phyloP scores from a whole-genome alignment of 2,888 invertebrate species.

The Sympetrum striolatum region DNA sequence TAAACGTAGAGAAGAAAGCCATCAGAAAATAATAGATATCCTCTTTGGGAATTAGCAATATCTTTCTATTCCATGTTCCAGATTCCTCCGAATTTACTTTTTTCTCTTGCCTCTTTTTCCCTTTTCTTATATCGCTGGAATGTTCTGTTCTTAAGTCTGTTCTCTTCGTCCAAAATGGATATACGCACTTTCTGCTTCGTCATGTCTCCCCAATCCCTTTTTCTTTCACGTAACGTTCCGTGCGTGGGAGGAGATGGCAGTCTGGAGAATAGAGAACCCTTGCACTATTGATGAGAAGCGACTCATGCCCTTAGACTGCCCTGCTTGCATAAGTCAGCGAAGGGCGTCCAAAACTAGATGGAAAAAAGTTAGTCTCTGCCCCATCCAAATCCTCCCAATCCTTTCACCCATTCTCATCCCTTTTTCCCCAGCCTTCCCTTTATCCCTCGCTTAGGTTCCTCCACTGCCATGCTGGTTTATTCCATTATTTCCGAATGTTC shows the following conservation, averaged over 20 bases:
- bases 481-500: too few species aligned
- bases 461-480: neutral
- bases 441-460: neutral
- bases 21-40: too few species aligned
- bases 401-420: neutral
- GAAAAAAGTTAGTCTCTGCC: neutral
- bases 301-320: neutral
- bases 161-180: neutral
- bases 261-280: neutral
- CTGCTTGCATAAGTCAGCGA: conserved; percentile 24
- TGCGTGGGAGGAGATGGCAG: conserved; percentile 4
- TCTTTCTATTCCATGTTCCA: too few species aligned
- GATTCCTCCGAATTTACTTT: neutral
- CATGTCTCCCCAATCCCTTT: neutral
- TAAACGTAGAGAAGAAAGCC: too few species aligned
- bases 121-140: neutral
- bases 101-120: neutral
- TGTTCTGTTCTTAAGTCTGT: neutral
- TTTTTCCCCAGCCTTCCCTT: neutral
- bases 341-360: neutral
- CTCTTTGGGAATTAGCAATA: too few species aligned
- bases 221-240: neutral
- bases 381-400: neutral
- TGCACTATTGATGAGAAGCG: conserved; percentile 29
- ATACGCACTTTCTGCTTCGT: conserved; percentile 24